phyloP scores from a whole-genome alignment of 1,140 invertebrate species.

The Hestina assimilis region DNA sequence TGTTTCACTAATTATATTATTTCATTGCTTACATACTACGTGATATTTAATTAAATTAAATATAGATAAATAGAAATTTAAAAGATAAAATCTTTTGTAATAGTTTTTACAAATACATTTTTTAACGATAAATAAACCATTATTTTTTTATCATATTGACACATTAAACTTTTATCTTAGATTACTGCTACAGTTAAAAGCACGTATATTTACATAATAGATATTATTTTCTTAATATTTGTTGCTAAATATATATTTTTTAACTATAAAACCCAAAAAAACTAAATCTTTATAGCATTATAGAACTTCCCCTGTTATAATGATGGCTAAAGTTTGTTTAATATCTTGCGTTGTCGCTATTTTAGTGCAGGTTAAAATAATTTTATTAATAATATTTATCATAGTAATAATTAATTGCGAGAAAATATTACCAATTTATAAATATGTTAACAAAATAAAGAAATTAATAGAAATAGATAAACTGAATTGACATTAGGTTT shows the following conservation, averaged over 20 bases:
- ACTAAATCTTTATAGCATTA: no score
- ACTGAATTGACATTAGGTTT: no score
- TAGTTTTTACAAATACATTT: not conserved
- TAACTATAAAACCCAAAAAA: not conserved
- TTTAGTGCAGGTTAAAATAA: not conserved
- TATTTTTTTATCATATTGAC: constrained; percentile 1
- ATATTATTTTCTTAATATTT: not conserved
- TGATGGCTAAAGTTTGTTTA: not conserved
- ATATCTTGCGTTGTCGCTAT: not conserved
- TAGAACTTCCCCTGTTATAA: no score
- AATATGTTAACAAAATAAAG: not conserved
- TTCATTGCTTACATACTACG: not conserved
- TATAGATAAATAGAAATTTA: not conserved
- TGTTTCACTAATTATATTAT: not conserved
- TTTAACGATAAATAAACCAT: constrained; percentile 13
- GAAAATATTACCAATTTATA: no score
- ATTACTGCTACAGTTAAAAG: not conserved
- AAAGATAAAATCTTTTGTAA: not conserved
- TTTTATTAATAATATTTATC: no score
- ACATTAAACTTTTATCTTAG: not conserved
- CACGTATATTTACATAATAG: not conserved
- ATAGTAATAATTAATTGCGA: no score
- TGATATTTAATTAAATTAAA: not conserved
- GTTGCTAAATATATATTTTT: not conserved
- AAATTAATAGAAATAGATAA: no score